Evolutionary conservation across 2,888 invertebrate species (phyloP).

Genomic region (Dexiosoma caninum): DNA sequence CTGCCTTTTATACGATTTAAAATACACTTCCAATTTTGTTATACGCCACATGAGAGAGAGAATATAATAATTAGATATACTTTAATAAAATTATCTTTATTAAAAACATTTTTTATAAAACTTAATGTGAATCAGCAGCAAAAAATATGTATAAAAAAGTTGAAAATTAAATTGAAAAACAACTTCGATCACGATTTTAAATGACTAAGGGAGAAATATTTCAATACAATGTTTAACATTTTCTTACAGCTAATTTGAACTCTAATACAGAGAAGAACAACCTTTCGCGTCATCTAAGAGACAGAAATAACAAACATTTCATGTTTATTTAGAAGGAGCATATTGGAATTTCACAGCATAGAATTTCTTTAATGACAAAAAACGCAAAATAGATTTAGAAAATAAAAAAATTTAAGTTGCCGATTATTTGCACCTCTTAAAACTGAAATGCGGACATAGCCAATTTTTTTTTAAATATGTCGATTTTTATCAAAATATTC

Average conservation of each 20-base stretch:
- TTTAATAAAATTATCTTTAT: slow-evolving; percentile 34
- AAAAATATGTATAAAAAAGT: background rate
- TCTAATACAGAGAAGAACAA: background rate
- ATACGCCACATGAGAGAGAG: slow-evolving; percentile 21
- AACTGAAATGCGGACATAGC: too few species aligned
- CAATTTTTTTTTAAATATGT: too few species aligned
- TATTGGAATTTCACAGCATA: too few species aligned
- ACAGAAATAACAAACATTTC: too few species aligned
- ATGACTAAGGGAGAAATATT: slow-evolving; percentile 7
- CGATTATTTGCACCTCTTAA: too few species aligned
- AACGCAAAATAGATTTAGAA: too few species aligned
- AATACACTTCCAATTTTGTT: background rate
- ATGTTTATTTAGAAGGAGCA: too few species aligned
- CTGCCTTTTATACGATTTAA: too few species aligned
- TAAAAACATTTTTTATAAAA: slow-evolving; percentile 37
- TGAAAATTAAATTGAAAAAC: slow-evolving; percentile 10
- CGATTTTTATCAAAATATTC: too few species aligned
- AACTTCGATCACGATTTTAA: slow-evolving; percentile 50
- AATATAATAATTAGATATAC: slow-evolving; percentile 57
- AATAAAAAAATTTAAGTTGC: too few species aligned
- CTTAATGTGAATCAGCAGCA: slow-evolving; percentile 29
- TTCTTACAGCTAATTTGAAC: slow-evolving; percentile 5
- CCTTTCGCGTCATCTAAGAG: too few species aligned
- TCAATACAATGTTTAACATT: slow-evolving; percentile 19
- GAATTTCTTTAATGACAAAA: too few species aligned